Base-by-base conservation (phyloP, 1,140 invertebrate genomes). In the Mamestra configurata region DNA sequence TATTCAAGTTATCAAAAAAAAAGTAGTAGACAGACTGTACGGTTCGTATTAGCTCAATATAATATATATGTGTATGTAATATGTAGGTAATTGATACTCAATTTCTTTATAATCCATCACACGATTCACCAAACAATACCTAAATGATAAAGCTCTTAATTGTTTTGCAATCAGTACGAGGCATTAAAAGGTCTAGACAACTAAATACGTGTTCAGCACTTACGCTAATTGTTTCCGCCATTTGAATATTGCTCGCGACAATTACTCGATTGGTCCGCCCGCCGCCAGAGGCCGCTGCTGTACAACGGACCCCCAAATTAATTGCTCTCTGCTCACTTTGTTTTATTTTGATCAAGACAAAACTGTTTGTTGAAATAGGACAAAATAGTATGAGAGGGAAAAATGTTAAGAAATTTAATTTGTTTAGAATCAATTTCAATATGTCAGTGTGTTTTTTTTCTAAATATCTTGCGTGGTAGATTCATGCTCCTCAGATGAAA, bases 211-310 rank as follows among this genome's bases (percentile, higher is more conserved):
- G 86, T 86, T 89, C 84, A 92, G 94, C 95, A 95, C 95, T 95
- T 89, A 90, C 85, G 84, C 87, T 95, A 95, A 95, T 95, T 95
- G 92, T 95, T 95, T 92, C 91, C 93, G 93, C 93, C 94, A 95
- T 95, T 95, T 95, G 92, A 95, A 95, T 95, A 95, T 95, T 93
- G 91, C 91, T 85, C 86, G 84, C 85, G 91, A 94, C 93, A 94
- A 94, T 95, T 94, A 94, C 89, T 88, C 85, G 93, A 95, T 95
- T 93, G 94, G 92, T 90, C 90, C 90, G 88, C 13, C 53, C 90
- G 89, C 8, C 51, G 87, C 84, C 79, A 61, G 83, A 84, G 85
- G 88, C 85, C 81, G 82, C 80, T 80, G 86, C 80, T 77, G 81
- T 78, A 86, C 82, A 84, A 79, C 82, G 84, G 89, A 82, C 76